These are phyloP conservation scores for Macroteleia sp. DNA, from an alignment of 2,888 invertebrate species.

Conservation along the genomic window DNA sequence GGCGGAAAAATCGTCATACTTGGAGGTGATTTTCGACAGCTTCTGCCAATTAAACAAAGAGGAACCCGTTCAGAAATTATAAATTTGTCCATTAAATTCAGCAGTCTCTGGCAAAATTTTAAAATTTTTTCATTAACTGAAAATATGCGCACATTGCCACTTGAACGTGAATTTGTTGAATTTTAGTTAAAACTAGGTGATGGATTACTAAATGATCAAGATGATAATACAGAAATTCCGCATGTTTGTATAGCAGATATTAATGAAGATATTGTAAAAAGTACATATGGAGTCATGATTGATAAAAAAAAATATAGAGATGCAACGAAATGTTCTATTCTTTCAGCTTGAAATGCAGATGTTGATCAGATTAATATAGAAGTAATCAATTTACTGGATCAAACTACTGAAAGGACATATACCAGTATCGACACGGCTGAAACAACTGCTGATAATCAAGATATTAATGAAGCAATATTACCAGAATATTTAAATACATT, in stretches of 20 bases:
- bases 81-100: conserved; percentile 43
- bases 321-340: conserved; percentile 46
- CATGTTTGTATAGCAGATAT: conserved; percentile 25
- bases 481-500: conserved; percentile 30
- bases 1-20: conserved; percentile 23
- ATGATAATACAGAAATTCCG: conserved; percentile 39
- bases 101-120: conserved; percentile 12
- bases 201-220: conserved; percentile 37
- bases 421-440: conserved; percentile 27
- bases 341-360: conserved; percentile 59
- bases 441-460: conserved; percentile 9
- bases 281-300: conserved; percentile 50
- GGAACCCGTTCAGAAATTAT: conserved; percentile 41
- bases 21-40: conserved; percentile 36
- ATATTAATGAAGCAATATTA: conserved; percentile 19
- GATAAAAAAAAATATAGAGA: conserved; percentile 34
- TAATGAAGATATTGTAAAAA: conserved; percentile 50
- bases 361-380: conserved; percentile 50
- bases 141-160: conserved; percentile 33
- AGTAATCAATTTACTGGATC: conserved; percentile 42
- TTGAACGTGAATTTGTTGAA: conserved; percentile 35
- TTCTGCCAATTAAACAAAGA: conserved; percentile 29
- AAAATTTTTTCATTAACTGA: conserved; percentile 27
- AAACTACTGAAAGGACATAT: conserved; percentile 37
- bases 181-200: conserved; percentile 50